These are phyloP conservation scores for Drosophila funebris DNA, from an alignment of 1,140 invertebrate species.

Conservation along the genomic window DNA sequence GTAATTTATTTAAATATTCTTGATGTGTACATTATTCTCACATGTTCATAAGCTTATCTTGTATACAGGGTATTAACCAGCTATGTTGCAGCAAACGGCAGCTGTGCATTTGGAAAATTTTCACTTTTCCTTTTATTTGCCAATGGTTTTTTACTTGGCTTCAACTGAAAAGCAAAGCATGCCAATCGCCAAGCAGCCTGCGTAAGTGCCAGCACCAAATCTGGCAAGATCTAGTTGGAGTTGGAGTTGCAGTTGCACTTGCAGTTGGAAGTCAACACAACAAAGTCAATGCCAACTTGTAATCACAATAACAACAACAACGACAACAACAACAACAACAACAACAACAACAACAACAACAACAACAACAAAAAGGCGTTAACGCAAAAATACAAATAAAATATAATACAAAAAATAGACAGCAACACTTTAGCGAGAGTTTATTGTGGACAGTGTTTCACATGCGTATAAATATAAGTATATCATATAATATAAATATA, in stretches of 20 bases:
- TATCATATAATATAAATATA: too few relatives aligned
- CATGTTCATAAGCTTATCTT: background rate
- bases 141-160: slow-evolving; percentile 20
- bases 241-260: slow-evolving; percentile 5
- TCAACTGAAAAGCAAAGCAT: slow-evolving; percentile 31
- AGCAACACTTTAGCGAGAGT: slow-evolving; percentile 2
- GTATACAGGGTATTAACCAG: slow-evolving; percentile 39
- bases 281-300: slow-evolving; percentile 19
- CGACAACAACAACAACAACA: too few relatives aligned
- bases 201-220: slow-evolving; percentile 39
- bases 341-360: background rate
- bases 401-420: background rate
- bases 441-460: background rate
- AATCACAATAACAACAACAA: slow-evolving; percentile 10
- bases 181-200: slow-evolving; percentile 19
- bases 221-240: slow-evolving; percentile 33
- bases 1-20: too few relatives aligned
- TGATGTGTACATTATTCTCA: too few relatives aligned
- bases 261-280: slow-evolving; percentile 4
- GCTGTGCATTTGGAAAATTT: slow-evolving; percentile 61
- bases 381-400: slow-evolving; percentile 2
- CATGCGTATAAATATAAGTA: too few relatives aligned
- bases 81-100: slow-evolving; percentile 13
- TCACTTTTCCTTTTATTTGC: slow-evolving; percentile 70
- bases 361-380: slow-evolving; percentile 13